Evolutionary conservation across 2,113 vertebrate genomes (phyloP).

Genomic region (Pedetes capensis): DNA sequence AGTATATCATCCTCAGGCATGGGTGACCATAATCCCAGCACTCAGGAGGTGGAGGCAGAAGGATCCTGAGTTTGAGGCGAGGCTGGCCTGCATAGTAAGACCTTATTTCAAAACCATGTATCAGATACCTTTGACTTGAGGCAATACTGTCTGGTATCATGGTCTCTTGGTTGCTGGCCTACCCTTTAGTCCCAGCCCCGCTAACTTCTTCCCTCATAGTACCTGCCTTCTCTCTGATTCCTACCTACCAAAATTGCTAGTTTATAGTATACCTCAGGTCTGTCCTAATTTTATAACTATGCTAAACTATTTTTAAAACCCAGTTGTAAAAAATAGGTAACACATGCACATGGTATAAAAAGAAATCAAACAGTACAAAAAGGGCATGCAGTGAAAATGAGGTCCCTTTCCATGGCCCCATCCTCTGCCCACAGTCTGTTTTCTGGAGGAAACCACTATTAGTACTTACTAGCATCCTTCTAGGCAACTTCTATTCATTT

Average conservation of each 20-base stretch:
- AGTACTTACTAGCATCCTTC: neutral
- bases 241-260: neutral
- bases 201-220: neutral
- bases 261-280: neutral
- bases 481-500: neutral
- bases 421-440: neutral
- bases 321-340: conserved; percentile 1
- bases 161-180: neutral
- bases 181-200: neutral
- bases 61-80: neutral
- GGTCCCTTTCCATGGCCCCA: neutral
- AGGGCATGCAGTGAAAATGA: neutral
- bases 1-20: neutral
- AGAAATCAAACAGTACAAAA: conserved; percentile 1
- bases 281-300: neutral
- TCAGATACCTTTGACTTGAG: neutral
- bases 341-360: neutral
- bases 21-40: too few species aligned
- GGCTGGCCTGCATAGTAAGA: neutral
- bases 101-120: neutral
- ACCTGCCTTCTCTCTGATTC: neutral
- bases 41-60: neutral
- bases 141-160: neutral
- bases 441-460: neutral
- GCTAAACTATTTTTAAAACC: neutral